Base-by-base conservation (phyloP, 2,888 invertebrate genomes). In the Parnassius smintheus region DNA sequence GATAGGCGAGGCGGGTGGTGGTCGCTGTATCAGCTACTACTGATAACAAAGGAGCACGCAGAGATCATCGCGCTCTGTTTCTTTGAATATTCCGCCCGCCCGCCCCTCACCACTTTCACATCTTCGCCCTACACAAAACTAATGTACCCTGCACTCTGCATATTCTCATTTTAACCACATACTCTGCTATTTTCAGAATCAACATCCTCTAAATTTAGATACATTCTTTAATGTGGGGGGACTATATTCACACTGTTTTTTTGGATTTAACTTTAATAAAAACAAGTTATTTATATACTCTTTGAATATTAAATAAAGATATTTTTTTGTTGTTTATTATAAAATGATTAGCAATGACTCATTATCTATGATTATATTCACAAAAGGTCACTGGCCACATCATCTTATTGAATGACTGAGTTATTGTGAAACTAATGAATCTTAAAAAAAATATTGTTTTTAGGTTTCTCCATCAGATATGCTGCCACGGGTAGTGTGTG, bases 401-500 rank as follows among this genome's bases (percentile, higher is more conserved):
- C 82, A 83, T 78, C 79, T 84, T 73, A 75, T 73, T 65, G 78
- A 79, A 80, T 82, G 78, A 81, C 69, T 75, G 67, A 70, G 70
- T 69, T 78, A 72, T 80, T 83, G 76, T 79, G 74, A 82, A 81
- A 79, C 75, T 64, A 72, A 68, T 68, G 58, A 72, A 65, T 59
- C 66, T 81, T 72, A 81, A 75, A 72, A 52, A 59, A 72, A 49
- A 59, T 49, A 44, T 61, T 61, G 56, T 77, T 93, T 91, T 75
- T 88, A 96, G 96, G 94, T 96, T 69, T 94, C 95, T 75, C 94
- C 95, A 80, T 93, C 93, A 76, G 96, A 96, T 86, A 93, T 94
- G 75, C 92, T 96, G 80, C 96, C 96, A 72, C 94, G 95, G 74
- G 94, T 95, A 74, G 94, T 96, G 72, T 96, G 96, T 89, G 93